Evolutionary conservation across 2,888 invertebrate species (phyloP).

Genomic region (Melolontha melolontha): DNA sequence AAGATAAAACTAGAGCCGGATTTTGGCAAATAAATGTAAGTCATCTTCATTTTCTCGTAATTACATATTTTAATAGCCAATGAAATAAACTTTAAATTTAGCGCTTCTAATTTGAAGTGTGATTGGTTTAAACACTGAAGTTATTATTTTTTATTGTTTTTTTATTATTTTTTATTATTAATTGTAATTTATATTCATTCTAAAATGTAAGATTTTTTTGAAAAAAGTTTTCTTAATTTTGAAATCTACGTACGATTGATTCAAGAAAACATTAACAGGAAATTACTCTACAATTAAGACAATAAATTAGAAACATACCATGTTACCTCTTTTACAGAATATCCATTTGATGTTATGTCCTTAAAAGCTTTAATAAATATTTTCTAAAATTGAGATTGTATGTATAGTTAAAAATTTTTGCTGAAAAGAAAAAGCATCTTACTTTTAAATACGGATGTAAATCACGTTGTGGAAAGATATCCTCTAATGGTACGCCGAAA

Average conservation of each 20-base stretch:
- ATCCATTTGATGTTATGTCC: conserved; percentile 34
- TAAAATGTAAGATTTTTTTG: no score
- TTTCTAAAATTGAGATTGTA: conserved; percentile 32
- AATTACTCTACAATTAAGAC: not conserved
- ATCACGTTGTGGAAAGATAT: conserved; percentile 40
- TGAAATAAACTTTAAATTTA: not conserved
- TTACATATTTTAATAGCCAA: no score
- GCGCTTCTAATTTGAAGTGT: not conserved
- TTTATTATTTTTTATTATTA: no score
- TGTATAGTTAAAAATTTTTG: conserved; percentile 1
- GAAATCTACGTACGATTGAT: not conserved
- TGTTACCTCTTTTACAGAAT: conserved; percentile 32
- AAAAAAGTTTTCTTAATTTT: not conserved
- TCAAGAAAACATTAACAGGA: conserved; percentile 8
- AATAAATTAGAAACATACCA: conserved; percentile 25
- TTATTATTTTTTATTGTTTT: not conserved
- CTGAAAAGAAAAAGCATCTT: not conserved
- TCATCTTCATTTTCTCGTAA: no score
- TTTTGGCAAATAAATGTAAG: no score
- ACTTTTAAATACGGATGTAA: conserved; percentile 42
- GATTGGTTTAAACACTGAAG: not conserved
- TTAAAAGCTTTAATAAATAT: conserved; percentile 37
- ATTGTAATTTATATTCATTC: no score
- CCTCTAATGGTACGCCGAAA: conserved; percentile 44
- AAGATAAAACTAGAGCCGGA: no score